A percentile compares a stretch with the other conserved stretches of the same genome.
phyloP scores from a whole-genome alignment of 64 coral and sea anemone species.

The Catalaphyllia jardinei region DNA sequence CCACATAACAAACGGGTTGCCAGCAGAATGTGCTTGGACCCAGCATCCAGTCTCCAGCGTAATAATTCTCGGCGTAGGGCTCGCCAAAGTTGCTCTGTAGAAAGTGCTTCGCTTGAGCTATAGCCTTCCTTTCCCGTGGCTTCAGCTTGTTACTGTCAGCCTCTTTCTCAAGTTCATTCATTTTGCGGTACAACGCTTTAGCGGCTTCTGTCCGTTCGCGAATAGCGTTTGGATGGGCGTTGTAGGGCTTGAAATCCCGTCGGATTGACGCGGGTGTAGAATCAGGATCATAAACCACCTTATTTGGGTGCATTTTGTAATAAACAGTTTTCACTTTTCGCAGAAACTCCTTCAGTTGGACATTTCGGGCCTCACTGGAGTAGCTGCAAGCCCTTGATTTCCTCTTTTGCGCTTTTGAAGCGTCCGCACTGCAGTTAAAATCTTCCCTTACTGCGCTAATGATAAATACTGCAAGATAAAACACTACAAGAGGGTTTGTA shows the following conservation, averaged over 20 bases:
- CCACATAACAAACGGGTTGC: constrained; percentile 69
- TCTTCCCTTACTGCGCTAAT: background rate
- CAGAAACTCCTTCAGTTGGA: background rate
- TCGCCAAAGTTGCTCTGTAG: constrained; percentile 23
- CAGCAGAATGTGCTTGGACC: constrained; percentile 41
- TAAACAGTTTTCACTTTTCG: constrained; percentile 12
- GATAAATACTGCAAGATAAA: background rate
- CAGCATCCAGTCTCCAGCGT: constrained; percentile 57
- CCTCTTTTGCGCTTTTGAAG: background rate
- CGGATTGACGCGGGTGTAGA: constrained; percentile 13
- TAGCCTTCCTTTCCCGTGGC: constrained; percentile 30
- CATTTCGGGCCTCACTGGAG: constrained; percentile 24
- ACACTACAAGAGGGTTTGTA: constrained; percentile 28
- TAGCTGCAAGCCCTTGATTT: constrained; percentile 8
- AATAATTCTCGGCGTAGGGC: constrained; percentile 47
- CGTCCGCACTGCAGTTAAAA: background rate
- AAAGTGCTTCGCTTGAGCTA: constrained; percentile 15
- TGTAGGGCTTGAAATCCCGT: constrained; percentile 6
- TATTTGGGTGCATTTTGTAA: constrained; percentile 22
- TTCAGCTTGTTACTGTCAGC: constrained; percentile 18
- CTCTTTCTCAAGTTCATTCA: constrained; percentile 10
- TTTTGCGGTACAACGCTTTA: background rate
- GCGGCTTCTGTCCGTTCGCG: constrained; percentile 16
- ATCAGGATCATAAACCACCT: constrained; percentile 30
- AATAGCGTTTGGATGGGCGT: background rate